These are phyloP conservation scores for Chondrosia reniformis DNA, from an alignment of 37 sponge, comb jelly and placozoan genomes.

Conservation along the genomic window DNA sequence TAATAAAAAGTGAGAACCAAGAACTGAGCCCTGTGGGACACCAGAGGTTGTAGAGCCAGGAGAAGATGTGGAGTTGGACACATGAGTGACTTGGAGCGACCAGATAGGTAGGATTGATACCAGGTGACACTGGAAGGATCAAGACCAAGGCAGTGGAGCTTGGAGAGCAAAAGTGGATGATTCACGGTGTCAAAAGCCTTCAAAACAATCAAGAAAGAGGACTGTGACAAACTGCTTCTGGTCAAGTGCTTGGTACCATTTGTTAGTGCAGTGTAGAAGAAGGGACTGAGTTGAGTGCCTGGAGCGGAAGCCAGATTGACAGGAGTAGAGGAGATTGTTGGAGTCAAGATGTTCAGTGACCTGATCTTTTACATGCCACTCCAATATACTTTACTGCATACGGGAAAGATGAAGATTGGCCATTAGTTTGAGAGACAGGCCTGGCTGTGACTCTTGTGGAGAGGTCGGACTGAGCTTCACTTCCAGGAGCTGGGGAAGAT, in stretches of 20 bases:
- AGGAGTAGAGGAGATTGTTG: neutral
- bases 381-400: neutral
- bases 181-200: constrained; percentile 6
- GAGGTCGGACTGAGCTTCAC: neutral
- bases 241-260: constrained; percentile 10
- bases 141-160: neutral
- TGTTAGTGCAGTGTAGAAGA: neutral
- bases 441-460: neutral
- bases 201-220: neutral
- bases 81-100: neutral
- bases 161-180: neutral
- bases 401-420: neutral
- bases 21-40: constrained; percentile 7
- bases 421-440: neutral
- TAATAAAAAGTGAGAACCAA: constrained; percentile 10
- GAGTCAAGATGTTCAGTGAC: neutral
- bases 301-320: neutral
- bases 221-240: neutral
- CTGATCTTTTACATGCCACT: neutral
- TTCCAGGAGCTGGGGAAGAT: neutral
- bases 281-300: neutral
- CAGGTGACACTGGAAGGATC: neutral
- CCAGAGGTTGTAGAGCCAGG: constrained; percentile 6
- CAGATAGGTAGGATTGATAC: neutral
- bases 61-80: neutral